Evolutionary conservation across 2,888 invertebrate species (phyloP), one percentile per base, ranked within the genome.

Genomic region (Drosophila affinis): DNA sequence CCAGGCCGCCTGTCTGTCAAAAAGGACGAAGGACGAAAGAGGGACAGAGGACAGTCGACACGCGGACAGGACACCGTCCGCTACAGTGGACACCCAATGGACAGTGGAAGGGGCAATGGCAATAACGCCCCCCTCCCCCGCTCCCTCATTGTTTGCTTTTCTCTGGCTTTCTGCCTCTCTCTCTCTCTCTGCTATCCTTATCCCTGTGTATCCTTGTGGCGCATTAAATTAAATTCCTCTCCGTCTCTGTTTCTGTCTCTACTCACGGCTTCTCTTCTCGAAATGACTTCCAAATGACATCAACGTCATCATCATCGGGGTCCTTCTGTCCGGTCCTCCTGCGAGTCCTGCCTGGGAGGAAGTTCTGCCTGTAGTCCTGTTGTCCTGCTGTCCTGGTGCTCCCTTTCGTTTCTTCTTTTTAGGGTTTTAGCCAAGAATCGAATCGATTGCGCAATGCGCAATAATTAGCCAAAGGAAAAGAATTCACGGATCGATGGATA

Each of bases 391-490:
- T 29, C 29, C 29, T 9, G 6, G 2, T 6, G 68, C 49, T 64
- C 45, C 48, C 45, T 34, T 46, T 45, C 18, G 10, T 9, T 34
- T 45, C 7, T 46, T 39, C 62, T 49, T 29, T 53, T 58, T 54
- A 52, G 48, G 27, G 21, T 21, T 45, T 39, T 60, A 34, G 61
- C 52, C 56, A 54, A 61, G 61, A 80, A 67, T 39, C 39, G 67
- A 72, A 71, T 83, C 81, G 87, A 86, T 83, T 88, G 83, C 83
- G 88, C 83, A 83, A 88, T 83, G 84, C 75, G 68, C 84, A 69
- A 75, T 86, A 80, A 88, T 88, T 87, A 81, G 61, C 39, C 39
- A 39, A 39, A 1, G 39, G 7, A 14, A 39, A 6, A 6, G 39
- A 39, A n/a, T n/a, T 39, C 39, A 39, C 39, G 39, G 39, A 7